Evolutionary conservation across 2,888 invertebrate species (phyloP), one percentile per base, ranked within the genome.

Genomic region (Gnatocerus cornutus): DNA sequence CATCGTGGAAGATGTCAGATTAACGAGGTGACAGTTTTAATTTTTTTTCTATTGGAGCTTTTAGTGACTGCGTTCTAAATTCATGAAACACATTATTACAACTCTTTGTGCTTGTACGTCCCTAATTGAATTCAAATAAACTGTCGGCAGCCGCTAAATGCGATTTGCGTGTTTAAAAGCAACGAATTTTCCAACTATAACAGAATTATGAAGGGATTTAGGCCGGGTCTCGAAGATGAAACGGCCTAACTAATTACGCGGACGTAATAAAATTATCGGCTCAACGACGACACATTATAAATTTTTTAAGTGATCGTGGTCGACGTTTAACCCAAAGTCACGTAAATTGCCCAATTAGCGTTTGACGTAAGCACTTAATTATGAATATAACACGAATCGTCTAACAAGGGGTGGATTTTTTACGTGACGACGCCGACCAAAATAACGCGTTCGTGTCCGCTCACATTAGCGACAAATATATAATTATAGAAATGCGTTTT

Each of bases 351-450:
- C 29, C 64, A 61, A 61, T 61, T 61, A 61, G 48, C 30, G 30
- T 61, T 61, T 61, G 61, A 61, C 61, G 61, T 61, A 39, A 39
- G 50, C 39, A 50, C 61, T 61, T 50, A 61, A 61, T 61, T 61
- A 61, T 61, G 61, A 48, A 61, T 9, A 50, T 61, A 27, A 46
- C 30, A 43, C 43, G 43, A 56, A 43, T 21, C 56, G 56, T 27
- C 41, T 16, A 27, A 29, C 8, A 30, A 27, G 39, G 39, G 21
- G 56, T 12, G 27, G 33, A n/a, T 59, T 46, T 33, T n/a, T 55
- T 8, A 16, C 46, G 13, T 46, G 46, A 9, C 16, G 46, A 46
- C 46, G 48, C 27, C 6, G 21, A 46, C 21, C 6, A 8, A 16
- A 55, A 56, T 56, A 16, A 39, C n/a, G 33, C 37, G 12, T 56